These are phyloP conservation scores for Tridacna crocea DNA, from an alignment of 2,888 invertebrate species.

Conservation along the genomic window DNA sequence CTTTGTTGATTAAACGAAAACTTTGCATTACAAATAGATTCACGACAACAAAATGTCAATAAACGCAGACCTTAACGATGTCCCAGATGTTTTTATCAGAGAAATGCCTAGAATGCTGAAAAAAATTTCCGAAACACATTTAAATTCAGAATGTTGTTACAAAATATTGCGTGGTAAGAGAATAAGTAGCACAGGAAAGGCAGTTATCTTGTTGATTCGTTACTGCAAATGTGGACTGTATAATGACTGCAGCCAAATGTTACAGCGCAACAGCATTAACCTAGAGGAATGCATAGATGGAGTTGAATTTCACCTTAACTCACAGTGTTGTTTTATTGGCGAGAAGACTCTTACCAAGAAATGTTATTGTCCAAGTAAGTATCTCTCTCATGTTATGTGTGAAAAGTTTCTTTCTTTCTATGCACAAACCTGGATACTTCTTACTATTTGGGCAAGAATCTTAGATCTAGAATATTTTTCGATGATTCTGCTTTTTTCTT, in stretches of 20 bases:
- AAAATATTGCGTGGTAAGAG: not conserved
- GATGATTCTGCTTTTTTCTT: too few species aligned
- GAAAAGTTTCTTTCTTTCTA: too few species aligned
- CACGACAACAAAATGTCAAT: not conserved
- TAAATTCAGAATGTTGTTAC: not conserved
- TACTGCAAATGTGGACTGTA: not conserved
- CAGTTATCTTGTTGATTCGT: not conserved
- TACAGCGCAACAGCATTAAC: not conserved
- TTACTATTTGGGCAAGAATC: too few species aligned
- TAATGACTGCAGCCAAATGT: not conserved
- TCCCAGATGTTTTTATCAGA: not conserved
- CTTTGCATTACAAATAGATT: too few species aligned
- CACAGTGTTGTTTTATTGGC: not conserved
- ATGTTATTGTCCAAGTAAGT: too few species aligned
- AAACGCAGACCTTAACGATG: not conserved
- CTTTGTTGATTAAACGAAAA: too few species aligned
- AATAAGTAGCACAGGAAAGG: not conserved
- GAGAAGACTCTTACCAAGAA: too few species aligned
- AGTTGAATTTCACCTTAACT: not conserved
- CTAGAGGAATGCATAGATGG: not conserved
- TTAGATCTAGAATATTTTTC: too few species aligned
- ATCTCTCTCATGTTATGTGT: too few species aligned
- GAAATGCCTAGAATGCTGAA: not conserved
- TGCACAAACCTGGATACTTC: too few species aligned
- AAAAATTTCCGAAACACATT: not conserved